Conservation (phyloP, 2,888 invertebrate species). For the Hermaeophaga mercurialis region DNA sequence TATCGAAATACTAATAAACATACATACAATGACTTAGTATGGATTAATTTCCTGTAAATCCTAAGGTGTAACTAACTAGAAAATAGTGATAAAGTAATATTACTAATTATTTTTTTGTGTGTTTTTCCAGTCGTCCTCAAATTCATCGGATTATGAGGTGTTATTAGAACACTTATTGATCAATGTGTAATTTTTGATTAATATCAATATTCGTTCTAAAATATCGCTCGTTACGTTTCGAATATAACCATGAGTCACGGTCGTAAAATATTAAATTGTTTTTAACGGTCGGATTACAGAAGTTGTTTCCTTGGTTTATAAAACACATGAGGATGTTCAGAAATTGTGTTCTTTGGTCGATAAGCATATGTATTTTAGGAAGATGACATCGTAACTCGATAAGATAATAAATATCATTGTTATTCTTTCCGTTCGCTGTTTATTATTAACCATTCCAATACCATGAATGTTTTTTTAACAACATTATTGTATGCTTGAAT, state of each 20-base stretch:
- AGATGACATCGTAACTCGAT: slow-evolving; percentile 25
- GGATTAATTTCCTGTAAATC: no score
- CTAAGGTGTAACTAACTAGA: no score
- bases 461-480: slow-evolving; percentile 13
- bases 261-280: background rate
- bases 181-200: no score
- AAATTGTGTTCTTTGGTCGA: slow-evolving; percentile 12
- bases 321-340: slow-evolving; percentile 6
- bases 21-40: no score
- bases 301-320: background rate
- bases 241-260: slow-evolving; percentile 11
- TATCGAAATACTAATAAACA: no score
- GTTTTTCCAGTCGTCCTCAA: no score
- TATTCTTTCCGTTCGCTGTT: slow-evolving; percentile 26
- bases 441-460: slow-evolving; percentile 17
- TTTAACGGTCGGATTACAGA: background rate
- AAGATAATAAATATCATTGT: slow-evolving; percentile 25
- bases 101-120: no score
- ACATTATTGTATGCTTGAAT: slow-evolving; percentile 8
- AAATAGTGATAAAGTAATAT: no score
- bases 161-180: no score
- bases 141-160: no score
- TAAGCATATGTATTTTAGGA: slow-evolving; percentile 25
- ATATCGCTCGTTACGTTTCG: no score
- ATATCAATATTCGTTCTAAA: no score